Evolutionary conservation across 2,113 vertebrate species (phyloP).

Genomic region (Glaucomys volans): DNA sequence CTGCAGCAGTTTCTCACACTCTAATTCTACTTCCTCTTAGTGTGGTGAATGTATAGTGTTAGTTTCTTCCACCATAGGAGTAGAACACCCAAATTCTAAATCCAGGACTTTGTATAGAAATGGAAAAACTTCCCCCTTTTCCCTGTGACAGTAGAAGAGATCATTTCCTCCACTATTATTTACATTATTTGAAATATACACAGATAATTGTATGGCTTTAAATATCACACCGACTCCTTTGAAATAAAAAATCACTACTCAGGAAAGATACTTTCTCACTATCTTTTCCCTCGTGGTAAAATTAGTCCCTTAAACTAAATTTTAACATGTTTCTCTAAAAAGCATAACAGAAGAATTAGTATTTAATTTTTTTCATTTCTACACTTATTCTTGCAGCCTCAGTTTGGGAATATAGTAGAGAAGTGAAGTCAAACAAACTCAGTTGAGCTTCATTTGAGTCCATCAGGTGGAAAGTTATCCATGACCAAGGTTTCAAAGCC

Average conservation of each 20-base stretch:
- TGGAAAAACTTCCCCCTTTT: not conserved
- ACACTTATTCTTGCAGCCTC: not conserved
- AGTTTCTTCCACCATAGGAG: not conserved
- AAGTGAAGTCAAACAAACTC: not conserved
- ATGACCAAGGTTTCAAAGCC: not conserved
- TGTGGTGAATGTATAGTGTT: not conserved
- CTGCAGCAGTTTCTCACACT: not conserved
- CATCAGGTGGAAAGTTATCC: not conserved
- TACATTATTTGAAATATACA: not conserved
- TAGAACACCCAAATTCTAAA: not conserved
- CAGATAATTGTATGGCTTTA: not conserved
- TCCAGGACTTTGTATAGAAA: not conserved
- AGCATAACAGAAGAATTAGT: not conserved
- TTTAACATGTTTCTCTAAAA: not conserved
- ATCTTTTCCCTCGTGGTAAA: not conserved
- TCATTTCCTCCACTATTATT: not conserved
- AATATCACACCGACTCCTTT: accelerated
- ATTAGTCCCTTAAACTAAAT: not conserved
- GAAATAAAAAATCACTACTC: not conserved
- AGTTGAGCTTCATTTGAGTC: accelerated
- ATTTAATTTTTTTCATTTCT: not conserved
- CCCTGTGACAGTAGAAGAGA: not conserved
- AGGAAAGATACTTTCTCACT: not conserved
- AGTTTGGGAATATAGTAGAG: not conserved
- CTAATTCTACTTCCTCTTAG: not conserved